Evolutionary conservation across 1,140 invertebrate genomes (phyloP), one percentile per base, ranked within the genome.

Genomic region (Drosophila pseudoobscura): DNA sequence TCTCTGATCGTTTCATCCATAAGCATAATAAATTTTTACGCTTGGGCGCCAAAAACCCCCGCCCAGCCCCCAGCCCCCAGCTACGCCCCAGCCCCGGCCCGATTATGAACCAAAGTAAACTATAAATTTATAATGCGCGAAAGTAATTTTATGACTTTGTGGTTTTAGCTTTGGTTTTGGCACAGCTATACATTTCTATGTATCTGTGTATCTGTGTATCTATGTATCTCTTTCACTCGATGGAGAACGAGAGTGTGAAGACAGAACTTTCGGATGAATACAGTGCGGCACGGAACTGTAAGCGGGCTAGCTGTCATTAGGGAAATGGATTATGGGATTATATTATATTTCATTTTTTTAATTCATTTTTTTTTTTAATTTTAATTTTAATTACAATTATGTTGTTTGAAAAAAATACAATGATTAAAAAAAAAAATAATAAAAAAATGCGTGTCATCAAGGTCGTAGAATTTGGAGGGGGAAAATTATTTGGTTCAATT

Each of bases 131-230:
- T 90, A 90, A 90, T 90, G 88, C 88, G 88, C 88, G 88, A 90
- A 90, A 90, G 88, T 90, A 90, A 90, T 90, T 90, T 90, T 90
- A 90, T 85, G 88, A 90, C 88, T 90, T 89, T 90, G 88, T 82
- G 88, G 88, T 90, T 90, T 88, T 65, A 75, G 78, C 78, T 85
- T 80, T 84, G 80, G 61, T 76, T 83, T 64, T 75, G 72, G 70
- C 80, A 73, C 44, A 52, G 70, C 58, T 50, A 54, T 64, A 65
- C 56, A 66, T 63, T 39, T 58, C 44, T 53, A 47, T 58, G 47
- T 53, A 47, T 58, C 24, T 56, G 17, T 20, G 20, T 20, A 20
- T 20, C 1, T 20, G 2, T 20, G 20, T 20, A 20, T 59, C 44
- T 53, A 47, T 58, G 47, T 53, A 47, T 58, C 24, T 56, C 44